phyloP scores from a whole-genome alignment of 2,888 invertebrate genomes.

The Pristionchus fissidentatus region DNA sequence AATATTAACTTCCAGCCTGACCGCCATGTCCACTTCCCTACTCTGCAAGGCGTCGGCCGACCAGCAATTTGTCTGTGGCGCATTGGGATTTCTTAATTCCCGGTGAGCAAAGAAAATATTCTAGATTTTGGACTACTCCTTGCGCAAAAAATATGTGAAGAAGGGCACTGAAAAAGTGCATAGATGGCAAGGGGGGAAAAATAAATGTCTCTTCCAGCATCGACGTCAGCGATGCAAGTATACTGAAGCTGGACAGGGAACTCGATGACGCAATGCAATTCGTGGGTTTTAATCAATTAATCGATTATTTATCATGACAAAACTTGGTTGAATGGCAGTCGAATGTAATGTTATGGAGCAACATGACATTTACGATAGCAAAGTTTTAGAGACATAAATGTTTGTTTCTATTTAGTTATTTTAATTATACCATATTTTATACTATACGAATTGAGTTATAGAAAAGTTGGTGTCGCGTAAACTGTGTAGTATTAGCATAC shows the following conservation, averaged over 20 bases:
- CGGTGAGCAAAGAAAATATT: neutral
- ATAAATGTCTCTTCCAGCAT: neutral
- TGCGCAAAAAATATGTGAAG: neutral
- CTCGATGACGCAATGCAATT: slow-evolving; percentile 60
- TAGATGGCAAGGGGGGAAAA: too few relatives aligned
- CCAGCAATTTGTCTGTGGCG: slow-evolving; percentile 64
- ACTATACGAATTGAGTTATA: too few relatives aligned
- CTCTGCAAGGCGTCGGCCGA: slow-evolving; percentile 70
- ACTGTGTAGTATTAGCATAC: too few relatives aligned
- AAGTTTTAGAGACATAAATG: too few relatives aligned
- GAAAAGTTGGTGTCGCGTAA: too few relatives aligned
- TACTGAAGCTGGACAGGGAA: slow-evolving; percentile 50
- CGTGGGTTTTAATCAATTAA: slow-evolving; percentile 47
- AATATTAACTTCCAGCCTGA: slow-evolving; percentile 57
- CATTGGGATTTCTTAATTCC: slow-evolving; percentile 53
- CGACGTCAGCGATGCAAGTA: neutral
- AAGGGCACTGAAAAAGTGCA: too few relatives aligned
- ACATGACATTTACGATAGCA: too few relatives aligned
- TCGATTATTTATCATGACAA: neutral
- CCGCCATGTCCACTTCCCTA: slow-evolving; percentile 66
- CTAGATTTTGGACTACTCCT: neutral
- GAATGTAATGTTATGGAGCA: too few relatives aligned
- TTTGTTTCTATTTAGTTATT: too few relatives aligned
- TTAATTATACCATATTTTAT: too few relatives aligned
- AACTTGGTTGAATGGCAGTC: too few relatives aligned